Conservation (phyloP, 2,797 vertebrate genomes). For the Falco berigora region DNA sequence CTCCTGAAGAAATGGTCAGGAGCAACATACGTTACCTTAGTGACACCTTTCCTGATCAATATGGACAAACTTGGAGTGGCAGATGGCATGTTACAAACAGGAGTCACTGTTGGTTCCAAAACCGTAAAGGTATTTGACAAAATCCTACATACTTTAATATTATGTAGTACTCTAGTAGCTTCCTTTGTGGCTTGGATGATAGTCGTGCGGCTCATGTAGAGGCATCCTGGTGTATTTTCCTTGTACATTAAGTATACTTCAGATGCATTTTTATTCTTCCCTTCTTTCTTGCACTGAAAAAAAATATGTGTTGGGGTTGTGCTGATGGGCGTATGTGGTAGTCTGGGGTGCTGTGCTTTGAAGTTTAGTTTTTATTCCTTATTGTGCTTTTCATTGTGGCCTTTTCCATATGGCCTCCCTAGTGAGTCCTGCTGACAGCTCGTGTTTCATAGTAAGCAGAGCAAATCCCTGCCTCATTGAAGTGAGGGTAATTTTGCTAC, state of each 20-base stretch:
- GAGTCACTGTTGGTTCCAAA: slow-evolving; percentile 83
- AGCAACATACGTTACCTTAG: slow-evolving; percentile 88
- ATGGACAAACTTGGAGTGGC: slow-evolving; percentile 87
- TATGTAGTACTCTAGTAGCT: background rate
- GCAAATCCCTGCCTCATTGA: background rate
- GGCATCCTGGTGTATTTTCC: background rate
- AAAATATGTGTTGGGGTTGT: background rate
- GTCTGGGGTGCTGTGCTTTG: slow-evolving; percentile 1
- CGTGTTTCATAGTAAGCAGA: background rate
- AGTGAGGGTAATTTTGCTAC: background rate
- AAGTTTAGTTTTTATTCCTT: slow-evolving; percentile 6
- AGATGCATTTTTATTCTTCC: background rate
- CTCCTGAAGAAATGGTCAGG: slow-evolving; percentile 92
- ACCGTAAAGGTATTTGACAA: slow-evolving; percentile 80
- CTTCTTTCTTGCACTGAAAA: background rate
- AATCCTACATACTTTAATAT: background rate
- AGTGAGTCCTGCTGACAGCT: background rate
- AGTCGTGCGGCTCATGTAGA: background rate
- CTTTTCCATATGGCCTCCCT: background rate
- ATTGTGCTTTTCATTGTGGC: background rate
- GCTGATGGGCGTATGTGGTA: background rate
- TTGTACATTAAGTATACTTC: background rate
- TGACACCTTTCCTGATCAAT: slow-evolving; percentile 93
- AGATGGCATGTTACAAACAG: slow-evolving; percentile 90
- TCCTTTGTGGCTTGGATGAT: background rate